Evolutionary conservation across 1,140 invertebrate species (phyloP).

Genomic region (Archivesica marissinica): DNA sequence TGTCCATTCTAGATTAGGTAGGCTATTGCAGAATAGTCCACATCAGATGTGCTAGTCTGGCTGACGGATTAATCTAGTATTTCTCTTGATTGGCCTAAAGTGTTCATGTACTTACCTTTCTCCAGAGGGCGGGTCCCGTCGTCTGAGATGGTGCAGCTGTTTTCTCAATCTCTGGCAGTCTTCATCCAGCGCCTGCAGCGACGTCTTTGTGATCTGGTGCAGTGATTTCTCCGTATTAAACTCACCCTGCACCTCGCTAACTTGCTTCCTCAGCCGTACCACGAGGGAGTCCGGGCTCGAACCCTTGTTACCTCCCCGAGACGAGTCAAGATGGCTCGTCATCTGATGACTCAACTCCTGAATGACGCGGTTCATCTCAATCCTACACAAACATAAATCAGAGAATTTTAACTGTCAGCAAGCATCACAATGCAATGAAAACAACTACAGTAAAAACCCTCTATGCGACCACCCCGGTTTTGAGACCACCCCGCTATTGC

Average conservation of each 20-base stretch:
- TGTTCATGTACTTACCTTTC: slow-evolving; percentile 72
- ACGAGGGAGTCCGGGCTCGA: slow-evolving; percentile 49
- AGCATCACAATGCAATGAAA: no score
- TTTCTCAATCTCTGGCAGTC: slow-evolving; percentile 76
- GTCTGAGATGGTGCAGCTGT: slow-evolving; percentile 68
- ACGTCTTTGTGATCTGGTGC: slow-evolving; percentile 77
- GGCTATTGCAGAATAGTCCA: no score
- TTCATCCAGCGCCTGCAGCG: slow-evolving; percentile 77
- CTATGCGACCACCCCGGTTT: no score
- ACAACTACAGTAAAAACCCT: no score
- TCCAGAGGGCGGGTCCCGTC: slow-evolving; percentile 59
- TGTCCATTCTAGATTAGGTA: no score
- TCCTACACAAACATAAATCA: slow-evolving; percentile 65
- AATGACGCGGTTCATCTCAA: slow-evolving; percentile 79
- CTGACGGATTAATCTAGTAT: no score
- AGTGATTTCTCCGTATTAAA: slow-evolving; percentile 78
- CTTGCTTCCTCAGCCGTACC: slow-evolving; percentile 66
- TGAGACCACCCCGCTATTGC: no score
- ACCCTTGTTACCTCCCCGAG: slow-evolving; percentile 54
- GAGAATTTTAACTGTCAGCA: no score
- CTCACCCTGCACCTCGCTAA: slow-evolving; percentile 72
- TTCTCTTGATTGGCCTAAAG: no score
- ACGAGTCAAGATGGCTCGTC: slow-evolving; percentile 72
- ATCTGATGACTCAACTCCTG: slow-evolving; percentile 78
- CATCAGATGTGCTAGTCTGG: no score